phyloP scores from a whole-genome alignment of 1,140 invertebrate species.

The Triops longicaudatus region DNA sequence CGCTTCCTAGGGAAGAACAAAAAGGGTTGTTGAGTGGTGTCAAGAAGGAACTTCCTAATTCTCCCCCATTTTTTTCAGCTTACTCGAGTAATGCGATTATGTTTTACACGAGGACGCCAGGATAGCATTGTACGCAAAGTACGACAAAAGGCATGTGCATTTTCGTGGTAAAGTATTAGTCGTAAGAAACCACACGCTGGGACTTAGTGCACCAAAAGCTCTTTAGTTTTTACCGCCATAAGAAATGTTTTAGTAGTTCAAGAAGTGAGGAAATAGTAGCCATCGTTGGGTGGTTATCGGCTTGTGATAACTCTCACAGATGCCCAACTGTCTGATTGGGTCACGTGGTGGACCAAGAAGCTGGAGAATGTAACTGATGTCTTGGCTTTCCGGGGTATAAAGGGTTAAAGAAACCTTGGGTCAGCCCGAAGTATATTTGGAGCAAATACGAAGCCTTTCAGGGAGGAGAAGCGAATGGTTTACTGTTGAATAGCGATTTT shows the following conservation, averaged over 20 bases:
- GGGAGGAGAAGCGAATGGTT: not conserved
- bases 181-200: too few species aligned
- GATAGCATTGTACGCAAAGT: too few species aligned
- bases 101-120: not conserved
- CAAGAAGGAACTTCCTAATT: not conserved
- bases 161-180: too few species aligned
- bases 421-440: not conserved
- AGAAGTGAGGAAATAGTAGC: too few species aligned
- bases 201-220: too few species aligned
- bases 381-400: not conserved
- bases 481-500: not conserved
- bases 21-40: not conserved
- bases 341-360: not conserved
- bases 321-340: not conserved
- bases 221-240: too few species aligned
- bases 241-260: too few species aligned
- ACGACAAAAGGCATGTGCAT: too few species aligned
- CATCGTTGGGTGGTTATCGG: not conserved
- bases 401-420: not conserved
- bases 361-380: not conserved
- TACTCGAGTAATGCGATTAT: not conserved
- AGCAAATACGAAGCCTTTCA: not conserved
- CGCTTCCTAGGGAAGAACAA: not conserved
- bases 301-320: not conserved
- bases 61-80: not conserved